Base-by-base conservation (phyloP, 2,888 invertebrate species). In the Caenorhabditis sp. region DNA sequence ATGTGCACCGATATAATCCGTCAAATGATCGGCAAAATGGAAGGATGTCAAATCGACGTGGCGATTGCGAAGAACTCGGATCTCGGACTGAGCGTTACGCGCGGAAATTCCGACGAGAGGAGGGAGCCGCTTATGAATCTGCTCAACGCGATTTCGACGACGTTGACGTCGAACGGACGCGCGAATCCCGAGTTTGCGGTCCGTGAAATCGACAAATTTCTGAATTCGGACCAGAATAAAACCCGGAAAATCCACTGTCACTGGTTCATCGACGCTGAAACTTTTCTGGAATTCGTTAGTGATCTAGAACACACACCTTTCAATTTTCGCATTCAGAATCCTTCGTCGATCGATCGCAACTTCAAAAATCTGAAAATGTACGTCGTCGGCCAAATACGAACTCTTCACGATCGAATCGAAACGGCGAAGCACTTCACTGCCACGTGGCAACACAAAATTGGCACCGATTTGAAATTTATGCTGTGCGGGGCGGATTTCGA, bases 191-290 rank as follows among this genome's bases (percentile, higher is more conserved):
- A 68, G 41, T 39, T 11, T 20, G 58, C 50, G 15, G 8, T 68
- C 50, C 52, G 58, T 2, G 68, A 68, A 35, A 58, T 68, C 13
- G 58, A 52, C 1, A 56, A 39, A 39, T 27, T 48, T 3, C 8
- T 46, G n/a, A n/a, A n/a, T 17, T 17, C 13, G 13, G 32, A n/a
- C 5, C 8, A 3, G 7, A 9, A 50, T 0, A 52, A 11, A n/a
- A 35, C 50, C 1, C 30, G 26, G 6, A 43, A 32, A 15, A 41
- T 13, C 9, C 13, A 5, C 4, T 30, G 58, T 17, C 59, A 68
- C 22, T 68, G 68, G 68, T 68, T 68, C 22, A 37, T 48, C 2
- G 68, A 68, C 26, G 56, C 30, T 4, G 68, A 68, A n/a, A 68
- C 30, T 24, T 59, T 68, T 32, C 27, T 68, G 20, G 7, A 39